phyloP scores from a whole-genome alignment of 1,140 invertebrate species.

The Tetramorium alpestre region DNA sequence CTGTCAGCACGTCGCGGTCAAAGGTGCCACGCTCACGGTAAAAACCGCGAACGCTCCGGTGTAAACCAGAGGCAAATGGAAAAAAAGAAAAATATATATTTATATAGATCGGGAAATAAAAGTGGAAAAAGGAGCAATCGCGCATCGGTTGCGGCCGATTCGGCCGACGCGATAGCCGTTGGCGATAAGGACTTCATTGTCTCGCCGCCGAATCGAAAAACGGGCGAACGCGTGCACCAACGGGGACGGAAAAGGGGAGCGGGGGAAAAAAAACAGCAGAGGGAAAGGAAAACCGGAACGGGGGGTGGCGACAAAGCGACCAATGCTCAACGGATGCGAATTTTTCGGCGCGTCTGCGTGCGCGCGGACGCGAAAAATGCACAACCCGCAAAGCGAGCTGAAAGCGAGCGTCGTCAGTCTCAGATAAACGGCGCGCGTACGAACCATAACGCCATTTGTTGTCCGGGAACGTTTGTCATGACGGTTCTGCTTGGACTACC shows the following conservation, averaged over 20 bases:
- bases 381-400: slow-evolving; percentile 16
- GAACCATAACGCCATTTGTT: slow-evolving; percentile 33
- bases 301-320: slow-evolving; percentile 38
- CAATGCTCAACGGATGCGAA: slow-evolving; percentile 31
- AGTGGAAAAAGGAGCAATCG: slow-evolving; percentile 61
- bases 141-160: slow-evolving; percentile 48
- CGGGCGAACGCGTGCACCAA: slow-evolving; percentile 32
- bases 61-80: slow-evolving; percentile 31
- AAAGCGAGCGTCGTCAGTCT: slow-evolving; percentile 48
- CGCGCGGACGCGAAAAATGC: slow-evolving; percentile 45
- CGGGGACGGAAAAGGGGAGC: not conserved
- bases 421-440: slow-evolving; percentile 35
- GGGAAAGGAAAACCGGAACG: slow-evolving; percentile 23
- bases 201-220: slow-evolving; percentile 73
- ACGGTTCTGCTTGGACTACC: not conserved
- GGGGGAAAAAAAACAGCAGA: not conserved
- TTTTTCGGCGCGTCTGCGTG: slow-evolving; percentile 40
- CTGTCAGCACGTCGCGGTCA: slow-evolving; percentile 60
- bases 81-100: slow-evolving; percentile 53
- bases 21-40: slow-evolving; percentile 48
- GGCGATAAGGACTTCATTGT: slow-evolving; percentile 75
- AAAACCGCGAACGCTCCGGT: slow-evolving; percentile 58
- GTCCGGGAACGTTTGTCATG: slow-evolving; percentile 3
- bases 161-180: slow-evolving; percentile 63
- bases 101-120: slow-evolving; percentile 61